Base-by-base conservation (phyloP, 2,888 invertebrate species). In the Xestia ashworthii region DNA sequence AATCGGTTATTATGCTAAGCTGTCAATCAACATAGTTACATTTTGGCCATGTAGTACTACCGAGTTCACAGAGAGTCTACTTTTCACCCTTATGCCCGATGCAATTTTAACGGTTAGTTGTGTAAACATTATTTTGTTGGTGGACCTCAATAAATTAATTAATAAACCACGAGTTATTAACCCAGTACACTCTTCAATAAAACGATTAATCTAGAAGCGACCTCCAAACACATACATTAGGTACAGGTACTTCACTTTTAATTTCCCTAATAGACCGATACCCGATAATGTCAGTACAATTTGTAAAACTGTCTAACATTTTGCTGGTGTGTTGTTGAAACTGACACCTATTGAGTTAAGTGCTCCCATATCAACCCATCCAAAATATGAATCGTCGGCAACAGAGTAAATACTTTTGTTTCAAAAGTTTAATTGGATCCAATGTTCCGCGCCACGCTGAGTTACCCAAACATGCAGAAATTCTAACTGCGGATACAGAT, bases 381-480 rank as follows among this genome's bases (percentile, higher is more conserved):
- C 83, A 55, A 86, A 82, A 82, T 76, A 82, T 76, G 76, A 73
- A 65, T 74, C 72, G 70, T 69, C 44, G 58, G 67, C 19, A 74
- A 66, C 79, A 70, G 38, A 78, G 62, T 67, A 76, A 74, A 88
- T 77, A 80, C 82, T 76, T 85, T 82, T 82, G 80, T 83, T 81
- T 48, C 58, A 72, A 82, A 88, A 87, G 81, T 88, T 84, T 86
- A 88, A 89, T 89, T 89, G 86, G 82, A 65, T 68, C 62, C 77
- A 58, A 77, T 82, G 80, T 84, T 87, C 77, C 77, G 71, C 73
- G 65, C 74, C 71, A 78, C 78, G 64, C 53, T 32, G 71, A 68
- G 76, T 75, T 68, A 41, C 16, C 16, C 71, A 69, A 80, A 76
- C 70, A 80, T 73, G 74, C 62, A 53, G 58, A 77, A 72, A 50